phyloP scores from a whole-genome alignment of 2,113 vertebrate species.

The Sprattus sprattus region DNA sequence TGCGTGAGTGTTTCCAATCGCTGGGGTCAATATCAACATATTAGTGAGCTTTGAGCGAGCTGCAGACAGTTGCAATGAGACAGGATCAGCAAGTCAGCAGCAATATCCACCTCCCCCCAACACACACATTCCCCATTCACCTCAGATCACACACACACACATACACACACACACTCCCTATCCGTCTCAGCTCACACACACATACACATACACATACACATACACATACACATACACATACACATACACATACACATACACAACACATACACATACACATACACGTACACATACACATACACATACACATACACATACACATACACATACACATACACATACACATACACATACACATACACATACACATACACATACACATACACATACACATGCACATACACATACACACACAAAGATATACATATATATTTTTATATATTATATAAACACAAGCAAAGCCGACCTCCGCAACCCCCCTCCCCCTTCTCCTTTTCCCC shows the following conservation, averaged over 20 bases:
- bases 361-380: no score
- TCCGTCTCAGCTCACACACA: conserved; percentile 47
- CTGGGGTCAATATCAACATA: conserved; percentile 72
- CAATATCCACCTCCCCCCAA: conserved; percentile 54
- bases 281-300: not conserved
- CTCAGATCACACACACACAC: conserved; percentile 47
- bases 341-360: not conserved
- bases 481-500: not conserved
- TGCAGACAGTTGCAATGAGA: conserved; percentile 72
- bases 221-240: conserved; percentile 34
- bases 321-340: not conserved
- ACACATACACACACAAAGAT: not conserved
- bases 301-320: conserved; percentile 13
- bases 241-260: no score
- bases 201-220: conserved; percentile 13
- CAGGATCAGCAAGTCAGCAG: conserved; percentile 73
- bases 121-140: conserved; percentile 35
- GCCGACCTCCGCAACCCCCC: conserved; percentile 21
- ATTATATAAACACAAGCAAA: conserved; percentile 46
- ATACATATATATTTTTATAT: not conserved
- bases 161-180: conserved; percentile 32
- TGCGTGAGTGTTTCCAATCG: conserved; percentile 53
- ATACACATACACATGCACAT: not conserved
- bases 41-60: conserved; percentile 67
- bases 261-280: conserved; percentile 9